Conservation (phyloP, 2,797 vertebrate genomes). For the Ceryle rudis region DNA sequence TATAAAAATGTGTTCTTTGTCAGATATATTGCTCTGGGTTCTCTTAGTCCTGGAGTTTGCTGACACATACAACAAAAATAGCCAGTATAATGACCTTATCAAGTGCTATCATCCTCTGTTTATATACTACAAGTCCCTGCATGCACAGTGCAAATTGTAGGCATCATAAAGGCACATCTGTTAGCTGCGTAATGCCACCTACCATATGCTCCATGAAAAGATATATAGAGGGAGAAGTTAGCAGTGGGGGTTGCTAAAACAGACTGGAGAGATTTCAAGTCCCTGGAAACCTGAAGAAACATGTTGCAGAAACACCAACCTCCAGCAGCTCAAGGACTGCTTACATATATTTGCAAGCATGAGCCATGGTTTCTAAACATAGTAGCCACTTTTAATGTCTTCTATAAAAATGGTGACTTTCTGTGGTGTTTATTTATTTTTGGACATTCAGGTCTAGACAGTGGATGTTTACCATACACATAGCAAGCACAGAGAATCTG, state of each 20-base stretch:
- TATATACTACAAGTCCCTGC: conserved; percentile 34
- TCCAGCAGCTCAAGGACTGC: background rate
- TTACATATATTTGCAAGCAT: background rate
- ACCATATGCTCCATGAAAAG: conserved; percentile 43
- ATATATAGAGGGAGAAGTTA: conserved; percentile 14
- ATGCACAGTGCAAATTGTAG: conserved; percentile 1
- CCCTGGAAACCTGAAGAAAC: conserved; percentile 22
- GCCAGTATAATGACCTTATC: conserved; percentile 55
- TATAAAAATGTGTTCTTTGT: conserved; percentile 61
- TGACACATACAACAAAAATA: conserved; percentile 58
- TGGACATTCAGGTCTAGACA: background rate
- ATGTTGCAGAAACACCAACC: background rate
- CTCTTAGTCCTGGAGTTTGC: conserved; percentile 28
- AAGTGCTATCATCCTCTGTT: conserved; percentile 44
- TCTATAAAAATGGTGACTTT: background rate
- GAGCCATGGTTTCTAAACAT: background rate
- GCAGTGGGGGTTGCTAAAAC: background rate
- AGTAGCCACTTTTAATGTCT: background rate
- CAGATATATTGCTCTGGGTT: conserved; percentile 57
- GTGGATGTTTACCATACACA: background rate
- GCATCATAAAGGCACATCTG: conserved; percentile 61
- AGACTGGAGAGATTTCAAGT: background rate
- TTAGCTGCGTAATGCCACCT: conserved; percentile 41
- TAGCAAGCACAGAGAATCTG: background rate
- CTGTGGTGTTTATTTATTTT: background rate